These are phyloP conservation scores for Zaprionus davidi DNA, from an alignment of 1,140 invertebrate species.

Conservation along the genomic window DNA sequence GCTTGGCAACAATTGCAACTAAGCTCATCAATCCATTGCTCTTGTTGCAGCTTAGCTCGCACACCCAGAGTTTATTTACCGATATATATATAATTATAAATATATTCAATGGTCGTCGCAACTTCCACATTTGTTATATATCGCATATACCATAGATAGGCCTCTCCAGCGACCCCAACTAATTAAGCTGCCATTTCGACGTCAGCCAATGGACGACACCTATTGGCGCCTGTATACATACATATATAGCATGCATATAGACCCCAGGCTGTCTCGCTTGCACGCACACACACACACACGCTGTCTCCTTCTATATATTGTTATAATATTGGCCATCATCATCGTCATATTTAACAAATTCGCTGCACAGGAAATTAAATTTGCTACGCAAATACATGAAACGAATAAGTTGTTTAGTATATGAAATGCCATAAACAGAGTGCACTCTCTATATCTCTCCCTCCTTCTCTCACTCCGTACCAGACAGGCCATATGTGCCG, in stretches of 20 bases:
- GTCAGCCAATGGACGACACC: constrained; percentile 36
- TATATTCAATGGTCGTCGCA: neutral
- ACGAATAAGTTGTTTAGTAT: constrained; percentile 54
- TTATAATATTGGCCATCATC: constrained; percentile 44
- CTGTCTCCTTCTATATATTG: neutral
- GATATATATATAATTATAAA: constrained; percentile 1
- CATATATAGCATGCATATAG: neutral
- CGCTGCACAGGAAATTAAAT: constrained; percentile 61
- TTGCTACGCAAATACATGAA: constrained; percentile 53
- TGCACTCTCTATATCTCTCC: neutral
- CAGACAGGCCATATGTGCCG: constrained; percentile 11
- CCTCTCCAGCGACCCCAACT: constrained; percentile 23
- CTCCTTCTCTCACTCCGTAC: neutral
- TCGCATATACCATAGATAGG: constrained; percentile 9
- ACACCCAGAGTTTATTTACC: neutral
- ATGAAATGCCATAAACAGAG: constrained; percentile 41
- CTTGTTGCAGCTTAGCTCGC: neutral
- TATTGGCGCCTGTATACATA: neutral
- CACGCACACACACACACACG: neutral
- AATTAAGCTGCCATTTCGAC: constrained; percentile 30
- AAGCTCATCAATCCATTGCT: neutral
- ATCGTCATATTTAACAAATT: constrained; percentile 49
- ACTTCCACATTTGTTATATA: constrained; percentile 1
- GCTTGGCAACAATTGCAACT: neutral
- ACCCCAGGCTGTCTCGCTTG: constrained; percentile 21